A percentile compares a stretch with the other conserved stretches of the same genome.
These are phyloP conservation scores for Chlorops oryzae DNA, from an alignment of 1,140 invertebrate genomes.

Conservation along the genomic window DNA sequence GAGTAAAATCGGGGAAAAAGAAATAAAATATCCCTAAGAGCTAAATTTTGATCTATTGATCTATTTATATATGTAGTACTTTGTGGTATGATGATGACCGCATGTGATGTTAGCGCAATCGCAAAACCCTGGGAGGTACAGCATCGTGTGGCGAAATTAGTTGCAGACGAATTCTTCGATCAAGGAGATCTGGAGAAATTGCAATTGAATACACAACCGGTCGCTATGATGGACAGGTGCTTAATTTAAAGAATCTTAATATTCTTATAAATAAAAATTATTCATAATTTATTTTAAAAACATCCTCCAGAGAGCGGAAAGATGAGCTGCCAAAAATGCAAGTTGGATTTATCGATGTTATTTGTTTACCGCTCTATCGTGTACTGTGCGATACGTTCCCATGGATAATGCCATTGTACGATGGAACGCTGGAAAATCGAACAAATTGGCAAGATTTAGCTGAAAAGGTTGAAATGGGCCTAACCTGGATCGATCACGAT, in stretches of 20 bases:
- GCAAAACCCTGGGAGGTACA: conserved; percentile 97
- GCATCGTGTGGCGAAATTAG: conserved; percentile 86
- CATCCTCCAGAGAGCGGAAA: conserved; percentile 73
- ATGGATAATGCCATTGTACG: conserved; percentile 81
- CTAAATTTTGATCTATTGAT: too few relatives aligned
- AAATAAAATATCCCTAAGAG: background rate
- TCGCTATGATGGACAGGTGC: conserved; percentile 64
- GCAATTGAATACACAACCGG: conserved; percentile 86
- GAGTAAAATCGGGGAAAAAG: too few relatives aligned
- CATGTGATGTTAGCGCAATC: conserved; percentile 94
- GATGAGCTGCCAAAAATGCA: conserved; percentile 96
- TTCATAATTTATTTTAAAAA: background rate
- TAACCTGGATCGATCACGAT: conserved; percentile 90
- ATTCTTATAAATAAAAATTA: background rate
- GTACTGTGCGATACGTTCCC: conserved; percentile 86
- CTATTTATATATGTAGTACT: conserved; percentile 56
- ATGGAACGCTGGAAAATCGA: conserved; percentile 79
- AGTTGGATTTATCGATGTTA: conserved; percentile 93
- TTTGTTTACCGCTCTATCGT: conserved; percentile 88
- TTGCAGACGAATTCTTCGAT: conserved; percentile 95
- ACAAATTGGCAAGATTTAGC: conserved; percentile 85
- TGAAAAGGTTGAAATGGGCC: conserved; percentile 87
- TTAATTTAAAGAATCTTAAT: background rate
- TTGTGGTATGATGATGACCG: conserved; percentile 98
- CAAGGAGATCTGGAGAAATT: conserved; percentile 93